Base-by-base conservation (phyloP, 2,797 vertebrate genomes). In the Anguilla anguilla region DNA sequence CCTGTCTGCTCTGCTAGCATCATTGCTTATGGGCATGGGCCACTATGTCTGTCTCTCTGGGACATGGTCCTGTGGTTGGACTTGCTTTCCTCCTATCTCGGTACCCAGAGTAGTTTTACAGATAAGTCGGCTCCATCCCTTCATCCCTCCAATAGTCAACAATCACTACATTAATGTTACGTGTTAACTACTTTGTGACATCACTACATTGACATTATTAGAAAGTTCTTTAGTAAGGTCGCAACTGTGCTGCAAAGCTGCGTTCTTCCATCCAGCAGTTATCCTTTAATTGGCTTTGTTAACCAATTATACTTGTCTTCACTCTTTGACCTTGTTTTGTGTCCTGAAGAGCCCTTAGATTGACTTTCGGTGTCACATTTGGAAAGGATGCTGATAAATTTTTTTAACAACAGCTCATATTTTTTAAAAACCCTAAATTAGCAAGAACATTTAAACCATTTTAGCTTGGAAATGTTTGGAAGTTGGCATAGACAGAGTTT, bases 1-100 rank as follows among this genome's bases (percentile, higher is more conserved):
- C 95, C 88, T 97, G 97, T 92, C 96, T 96, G 96, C 96, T 97
- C 93, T 94, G 97, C 91, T 95, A 97, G 88, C 59, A 77, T 35
- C 96, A 95, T 6, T 95, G 92, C 96, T 91, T 94, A 96, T 67
- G 95, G 94, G 92, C 96, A 59, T 59, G 15, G 17, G 17, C 11
- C 57, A 19, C 57, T 15, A 3, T 19, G 57, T 59, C 57, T 4
- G 57, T 59, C 57, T 3, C 57, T 15, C 57, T 15, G 57, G 57
- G 57, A 59, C 57, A 59, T 59, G 57, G 57, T 59, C 57, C 57
- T 59, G 57, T 59, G 57, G 57, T 67, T 67, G 90, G 93, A 95
- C 92, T 94, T 94, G 86, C 95, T 96, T 0, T 94, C 96, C 85
- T 96, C 95, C 91, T 96, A 95, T 89, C 95, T 95, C 89, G 96